Percentiles rank a stretch among this genome's conserved stretches.
phyloP scores from a whole-genome alignment of 2,113 vertebrate genomes.

The Rhadina sibilatrix region DNA sequence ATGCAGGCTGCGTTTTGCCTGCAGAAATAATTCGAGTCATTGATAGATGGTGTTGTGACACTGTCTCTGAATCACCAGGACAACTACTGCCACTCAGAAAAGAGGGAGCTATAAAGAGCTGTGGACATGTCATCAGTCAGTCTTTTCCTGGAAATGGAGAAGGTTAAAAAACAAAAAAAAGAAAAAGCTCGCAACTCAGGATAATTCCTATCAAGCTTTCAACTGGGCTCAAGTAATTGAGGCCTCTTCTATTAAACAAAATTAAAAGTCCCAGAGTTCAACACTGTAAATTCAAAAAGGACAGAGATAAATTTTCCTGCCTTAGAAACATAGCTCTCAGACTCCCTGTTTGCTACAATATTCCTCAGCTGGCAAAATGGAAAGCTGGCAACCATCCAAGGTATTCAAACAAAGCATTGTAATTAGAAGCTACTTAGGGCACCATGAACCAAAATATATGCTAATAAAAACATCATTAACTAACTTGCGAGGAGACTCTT shows the following conservation, averaged over 20 bases:
- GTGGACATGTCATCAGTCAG: neutral
- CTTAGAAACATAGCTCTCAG: neutral
- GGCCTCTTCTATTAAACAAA: neutral
- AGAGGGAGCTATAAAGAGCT: neutral
- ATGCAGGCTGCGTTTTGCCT: neutral
- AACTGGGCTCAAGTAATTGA: neutral
- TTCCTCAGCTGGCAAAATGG: neutral
- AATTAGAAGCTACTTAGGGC: constrained; percentile 56
- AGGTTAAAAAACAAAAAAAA: neutral
- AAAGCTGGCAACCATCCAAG: constrained; percentile 51
- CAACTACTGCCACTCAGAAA: neutral
- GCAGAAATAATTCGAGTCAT: neutral
- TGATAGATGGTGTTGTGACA: neutral
- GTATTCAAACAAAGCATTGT: constrained; percentile 13
- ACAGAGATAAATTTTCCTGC: neutral
- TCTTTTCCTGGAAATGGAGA: neutral
- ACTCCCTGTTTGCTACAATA: neutral
- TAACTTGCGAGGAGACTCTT: neutral
- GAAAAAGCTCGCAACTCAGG: neutral
- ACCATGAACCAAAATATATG: constrained; percentile 18
- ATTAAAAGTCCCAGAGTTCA: neutral
- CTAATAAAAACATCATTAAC: constrained; percentile 48
- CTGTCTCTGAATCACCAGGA: neutral
- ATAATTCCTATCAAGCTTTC: neutral
- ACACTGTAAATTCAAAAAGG: neutral